These are phyloP conservation scores for Porites lutea DNA, from an alignment of 64 coral and sea anemone species.

Conservation along the genomic window DNA sequence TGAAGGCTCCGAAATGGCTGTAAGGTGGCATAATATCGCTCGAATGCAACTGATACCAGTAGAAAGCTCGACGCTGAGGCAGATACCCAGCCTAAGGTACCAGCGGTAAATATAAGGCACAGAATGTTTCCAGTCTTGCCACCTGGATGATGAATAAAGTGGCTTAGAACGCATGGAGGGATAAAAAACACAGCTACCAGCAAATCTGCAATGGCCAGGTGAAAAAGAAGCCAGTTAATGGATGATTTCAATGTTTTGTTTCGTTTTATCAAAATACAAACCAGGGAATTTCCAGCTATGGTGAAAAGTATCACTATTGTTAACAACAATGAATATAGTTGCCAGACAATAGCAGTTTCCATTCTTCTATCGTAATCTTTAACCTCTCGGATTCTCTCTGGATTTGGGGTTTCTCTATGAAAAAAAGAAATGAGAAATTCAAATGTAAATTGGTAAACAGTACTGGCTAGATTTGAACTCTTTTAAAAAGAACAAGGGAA, in stretches of 20 bases:
- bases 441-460: too few relatives aligned
- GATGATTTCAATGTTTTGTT: constrained; percentile 23
- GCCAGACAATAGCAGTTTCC: background rate
- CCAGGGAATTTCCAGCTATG: constrained; percentile 55
- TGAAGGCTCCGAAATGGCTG: constrained; percentile 4
- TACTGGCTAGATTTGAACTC: too few relatives aligned
- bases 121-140: constrained; percentile 31
- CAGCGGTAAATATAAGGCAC: constrained; percentile 40
- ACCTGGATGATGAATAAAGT: constrained; percentile 27
- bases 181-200: constrained; percentile 40
- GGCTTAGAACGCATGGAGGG: background rate
- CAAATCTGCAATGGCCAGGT: constrained; percentile 65
- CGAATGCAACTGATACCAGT: constrained; percentile 30
- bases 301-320: constrained; percentile 33
- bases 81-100: constrained; percentile 5
- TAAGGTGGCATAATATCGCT: constrained; percentile 52
- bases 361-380: background rate
- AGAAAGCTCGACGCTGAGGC: constrained; percentile 8
- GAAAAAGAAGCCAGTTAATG: constrained; percentile 65
- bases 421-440: too few relatives aligned
- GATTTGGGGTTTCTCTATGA: too few relatives aligned
- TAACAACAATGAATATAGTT: background rate
- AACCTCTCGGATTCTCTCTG: too few relatives aligned
- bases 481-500: too few relatives aligned
- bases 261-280: constrained; percentile 37